phyloP scores from a whole-genome alignment of 1,140 invertebrate genomes.

The Aphelinus certus region DNA sequence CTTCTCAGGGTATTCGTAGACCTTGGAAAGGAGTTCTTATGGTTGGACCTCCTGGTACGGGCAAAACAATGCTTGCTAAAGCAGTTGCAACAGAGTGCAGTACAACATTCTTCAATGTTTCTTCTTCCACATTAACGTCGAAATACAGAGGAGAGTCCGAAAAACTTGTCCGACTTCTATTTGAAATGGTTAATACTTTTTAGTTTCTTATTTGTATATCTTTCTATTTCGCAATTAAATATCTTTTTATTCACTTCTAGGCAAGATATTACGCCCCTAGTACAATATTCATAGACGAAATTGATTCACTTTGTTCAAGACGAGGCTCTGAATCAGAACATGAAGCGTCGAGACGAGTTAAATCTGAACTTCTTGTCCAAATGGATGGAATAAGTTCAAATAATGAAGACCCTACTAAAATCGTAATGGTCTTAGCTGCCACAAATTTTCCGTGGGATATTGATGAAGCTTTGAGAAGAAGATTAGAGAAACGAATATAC shows the following conservation, averaged over 20 bases:
- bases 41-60: constrained; percentile 97
- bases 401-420: constrained; percentile 75
- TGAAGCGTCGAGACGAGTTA: constrained; percentile 96
- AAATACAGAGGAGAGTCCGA: constrained; percentile 99
- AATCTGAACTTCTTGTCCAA: constrained; percentile 97
- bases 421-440: constrained; percentile 98
- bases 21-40: constrained; percentile 96
- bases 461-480: constrained; percentile 93
- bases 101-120: constrained; percentile 99
- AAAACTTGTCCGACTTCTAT: constrained; percentile 95
- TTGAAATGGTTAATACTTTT: constrained; percentile 88
- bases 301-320: constrained; percentile 96
- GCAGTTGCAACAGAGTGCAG: constrained; percentile 99
- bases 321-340: constrained; percentile 97
- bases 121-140: constrained; percentile 95
- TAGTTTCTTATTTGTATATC: neutral
- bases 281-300: constrained; percentile 99
- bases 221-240: constrained; percentile 8
- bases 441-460: constrained; percentile 99
- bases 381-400: constrained; percentile 97
- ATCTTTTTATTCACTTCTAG: constrained; percentile 61
- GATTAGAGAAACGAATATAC: constrained; percentile 98
- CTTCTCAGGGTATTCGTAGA: constrained; percentile 82
- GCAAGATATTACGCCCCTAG: constrained; percentile 98
- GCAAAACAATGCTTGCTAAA: constrained; percentile 99